phyloP scores from a whole-genome alignment of 2,888 invertebrate species.

The Apodemia mormo region DNA sequence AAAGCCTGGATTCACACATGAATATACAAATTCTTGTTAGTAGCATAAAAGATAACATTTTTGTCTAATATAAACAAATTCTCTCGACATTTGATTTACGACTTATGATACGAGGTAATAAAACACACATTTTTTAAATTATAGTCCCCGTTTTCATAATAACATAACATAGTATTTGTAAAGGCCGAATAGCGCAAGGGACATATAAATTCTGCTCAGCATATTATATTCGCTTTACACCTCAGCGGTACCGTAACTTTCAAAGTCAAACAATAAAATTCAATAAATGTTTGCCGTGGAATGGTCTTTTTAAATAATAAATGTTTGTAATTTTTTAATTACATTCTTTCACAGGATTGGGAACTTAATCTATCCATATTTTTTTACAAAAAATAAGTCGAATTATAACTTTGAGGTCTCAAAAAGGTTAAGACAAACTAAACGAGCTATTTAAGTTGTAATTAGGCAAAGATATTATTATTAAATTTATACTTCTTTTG shows the following conservation, averaged over 20 bases:
- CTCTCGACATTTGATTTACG: not conserved
- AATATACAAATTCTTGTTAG: not conserved
- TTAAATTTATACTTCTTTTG: too few relatives aligned
- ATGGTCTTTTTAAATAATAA: not conserved
- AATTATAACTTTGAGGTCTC: too few relatives aligned
- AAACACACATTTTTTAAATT: constrained; percentile 10
- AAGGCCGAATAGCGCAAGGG: constrained; percentile 7
- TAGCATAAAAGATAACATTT: too few relatives aligned
- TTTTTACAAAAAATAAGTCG: too few relatives aligned
- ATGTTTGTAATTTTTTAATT: not conserved
- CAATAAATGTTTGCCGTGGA: constrained; percentile 10
- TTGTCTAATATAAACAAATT: not conserved
- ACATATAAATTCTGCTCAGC: constrained; percentile 8
- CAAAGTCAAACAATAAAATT: constrained; percentile 16
- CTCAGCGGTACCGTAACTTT: constrained; percentile 12
- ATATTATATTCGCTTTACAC: constrained; percentile 8
- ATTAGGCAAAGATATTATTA: too few relatives aligned
- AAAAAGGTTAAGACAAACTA: too few relatives aligned
- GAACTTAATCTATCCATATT: too few relatives aligned
- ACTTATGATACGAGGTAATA: not conserved
- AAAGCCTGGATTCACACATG: too few relatives aligned
- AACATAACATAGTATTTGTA: constrained; percentile 7
- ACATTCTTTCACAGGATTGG: not conserved
- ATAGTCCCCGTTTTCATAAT: constrained; percentile 10
- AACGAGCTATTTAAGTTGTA: too few relatives aligned